Base-by-base conservation (phyloP, 2,113 vertebrate species). In the Ageneiosus marmoratus region DNA sequence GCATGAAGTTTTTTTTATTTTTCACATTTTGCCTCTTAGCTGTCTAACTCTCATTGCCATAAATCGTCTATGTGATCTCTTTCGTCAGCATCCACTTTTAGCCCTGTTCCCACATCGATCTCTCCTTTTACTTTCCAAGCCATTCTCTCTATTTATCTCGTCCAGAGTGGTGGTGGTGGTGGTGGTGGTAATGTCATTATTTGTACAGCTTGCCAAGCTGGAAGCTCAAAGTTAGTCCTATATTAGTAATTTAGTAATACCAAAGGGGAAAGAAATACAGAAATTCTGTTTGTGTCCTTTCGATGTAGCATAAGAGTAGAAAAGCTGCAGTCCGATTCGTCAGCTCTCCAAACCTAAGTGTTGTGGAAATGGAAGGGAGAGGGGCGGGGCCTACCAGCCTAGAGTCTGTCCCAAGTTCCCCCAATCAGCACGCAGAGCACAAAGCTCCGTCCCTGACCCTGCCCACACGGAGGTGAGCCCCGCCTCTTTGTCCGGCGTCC, bases 301-400 rank as follows among this genome's bases (percentile, higher is more conserved):
- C 91, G 86, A 87, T 89, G 34, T 90, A 92, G 91, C 88, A 78
- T 83, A 91, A 92, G 88, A 80, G 88, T 89, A 89, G 87, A 91
- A 91, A 91, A 72, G 91, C 92, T 89, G 90, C 89, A 46, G 87
- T 85, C 72, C 79, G 81, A 88, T 88, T 91, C 86, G 77, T 84
- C 91, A 91, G 91, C 90, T 91, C 91, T 85, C 89, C 91, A 89
- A 93, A 87, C 89, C 91, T 89, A 83, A 88, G 85, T 83, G 81
- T 86, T 88, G 84, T 88, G 83, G 91, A 88, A 83, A 86, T 81
- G 74, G 90, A 85, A 87, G 89, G 87, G 87, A 86, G 85, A 86
- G 89, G 86, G 90, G 89, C 90, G 88, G 86, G 89, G 76, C 83
- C 80, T 82, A 56, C 83, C 76, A 63, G 79, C 86, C 88, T 89